phyloP scores from a whole-genome alignment of 2,888 invertebrate genomes.

The Amphimallon solstitiale region DNA sequence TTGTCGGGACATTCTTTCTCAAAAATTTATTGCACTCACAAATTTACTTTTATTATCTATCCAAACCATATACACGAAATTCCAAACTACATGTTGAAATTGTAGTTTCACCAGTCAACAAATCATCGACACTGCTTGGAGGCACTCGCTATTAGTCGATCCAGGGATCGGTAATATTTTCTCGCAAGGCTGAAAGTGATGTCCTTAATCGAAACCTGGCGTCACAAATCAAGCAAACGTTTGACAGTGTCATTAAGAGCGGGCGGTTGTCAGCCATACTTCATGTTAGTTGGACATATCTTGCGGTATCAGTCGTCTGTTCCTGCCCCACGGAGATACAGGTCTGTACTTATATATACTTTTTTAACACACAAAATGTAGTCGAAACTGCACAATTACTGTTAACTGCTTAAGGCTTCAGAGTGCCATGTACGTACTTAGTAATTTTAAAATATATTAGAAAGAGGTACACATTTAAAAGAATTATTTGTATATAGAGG shows the following conservation, averaged over 20 bases:
- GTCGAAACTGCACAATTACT: no score
- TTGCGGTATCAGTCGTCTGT: slow-evolving; percentile 53
- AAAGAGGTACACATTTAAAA: no score
- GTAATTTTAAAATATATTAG: no score
- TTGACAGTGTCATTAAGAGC: slow-evolving; percentile 64
- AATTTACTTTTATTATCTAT: neutral
- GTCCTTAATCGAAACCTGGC: slow-evolving; percentile 63
- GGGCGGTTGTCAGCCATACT: slow-evolving; percentile 62
- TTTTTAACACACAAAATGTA: neutral
- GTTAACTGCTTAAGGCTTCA: no score
- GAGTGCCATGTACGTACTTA: no score
- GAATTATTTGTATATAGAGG: no score
- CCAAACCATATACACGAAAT: slow-evolving; percentile 3
- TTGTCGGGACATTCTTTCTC: neutral
- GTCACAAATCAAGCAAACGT: slow-evolving; percentile 64
- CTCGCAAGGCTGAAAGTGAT: slow-evolving; percentile 62
- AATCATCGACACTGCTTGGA: slow-evolving; percentile 36
- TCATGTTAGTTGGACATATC: slow-evolving; percentile 56
- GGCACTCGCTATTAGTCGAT: slow-evolving; percentile 47
- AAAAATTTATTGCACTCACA: neutral
- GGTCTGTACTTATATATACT: slow-evolving; percentile 43
- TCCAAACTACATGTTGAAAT: slow-evolving; percentile 33
- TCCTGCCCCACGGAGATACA: slow-evolving; percentile 46
- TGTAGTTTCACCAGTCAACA: slow-evolving; percentile 37
- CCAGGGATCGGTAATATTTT: slow-evolving; percentile 58